Evolutionary conservation across 1,140 invertebrate genomes (phyloP).

Genomic region (Bilobella aurantiaca): DNA sequence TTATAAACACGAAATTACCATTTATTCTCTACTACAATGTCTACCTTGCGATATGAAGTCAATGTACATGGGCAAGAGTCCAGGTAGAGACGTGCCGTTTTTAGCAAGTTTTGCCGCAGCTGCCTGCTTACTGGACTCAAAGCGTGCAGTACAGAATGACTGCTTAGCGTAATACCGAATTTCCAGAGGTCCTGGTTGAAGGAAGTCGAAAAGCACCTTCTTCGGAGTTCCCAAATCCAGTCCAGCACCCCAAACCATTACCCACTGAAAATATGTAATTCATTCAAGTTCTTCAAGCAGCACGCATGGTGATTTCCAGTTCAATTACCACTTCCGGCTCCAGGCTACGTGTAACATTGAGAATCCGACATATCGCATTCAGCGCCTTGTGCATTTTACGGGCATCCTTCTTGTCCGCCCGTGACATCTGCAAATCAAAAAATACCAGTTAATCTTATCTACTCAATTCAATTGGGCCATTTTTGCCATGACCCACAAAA

Average conservation of each 20-base stretch:
- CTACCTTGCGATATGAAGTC: background rate
- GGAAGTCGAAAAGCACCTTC: constrained; percentile 49
- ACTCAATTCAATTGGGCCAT: too few species aligned
- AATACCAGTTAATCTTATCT: too few species aligned
- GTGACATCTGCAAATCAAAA: too few species aligned
- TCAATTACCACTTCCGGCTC: background rate
- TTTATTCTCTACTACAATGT: background rate
- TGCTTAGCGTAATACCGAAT: constrained; percentile 59
- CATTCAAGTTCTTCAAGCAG: background rate
- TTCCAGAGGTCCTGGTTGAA: constrained; percentile 42
- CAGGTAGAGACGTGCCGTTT: constrained; percentile 39
- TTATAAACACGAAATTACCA: background rate
- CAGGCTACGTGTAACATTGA: background rate
- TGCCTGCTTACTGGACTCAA: constrained; percentile 33
- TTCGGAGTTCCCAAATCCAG: constrained; percentile 57
- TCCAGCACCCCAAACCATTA: constrained; percentile 63
- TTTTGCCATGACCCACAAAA: too few species aligned
- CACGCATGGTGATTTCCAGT: background rate
- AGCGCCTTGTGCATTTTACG: too few species aligned
- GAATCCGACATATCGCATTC: too few species aligned
- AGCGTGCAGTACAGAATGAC: constrained; percentile 63
- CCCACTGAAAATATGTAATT: constrained; percentile 42
- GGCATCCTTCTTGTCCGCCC: too few species aligned
- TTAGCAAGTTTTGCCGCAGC: background rate
- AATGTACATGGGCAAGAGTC: constrained; percentile 37